Evolutionary conservation across 2,888 invertebrate genomes (phyloP).

Genomic region (Xylophagus ater): DNA sequence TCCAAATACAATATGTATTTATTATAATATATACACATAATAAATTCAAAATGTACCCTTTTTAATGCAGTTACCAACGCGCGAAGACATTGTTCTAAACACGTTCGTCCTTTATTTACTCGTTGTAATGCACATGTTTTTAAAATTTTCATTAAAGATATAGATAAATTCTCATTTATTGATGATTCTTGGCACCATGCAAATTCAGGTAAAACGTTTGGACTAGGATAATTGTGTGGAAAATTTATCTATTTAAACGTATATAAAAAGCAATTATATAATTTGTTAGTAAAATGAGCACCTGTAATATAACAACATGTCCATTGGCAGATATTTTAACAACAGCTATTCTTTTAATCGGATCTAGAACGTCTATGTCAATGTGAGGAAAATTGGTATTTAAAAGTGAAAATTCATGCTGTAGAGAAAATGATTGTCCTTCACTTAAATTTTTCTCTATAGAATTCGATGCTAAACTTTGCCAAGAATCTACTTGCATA

Average conservation of each 20-base stretch:
- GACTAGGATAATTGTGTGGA: conserved; percentile 62
- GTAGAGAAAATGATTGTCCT: conserved; percentile 41
- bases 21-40: conserved; percentile 5
- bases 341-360: conserved; percentile 43
- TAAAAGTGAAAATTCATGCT: conserved; percentile 64
- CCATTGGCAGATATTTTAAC: conserved; percentile 35
- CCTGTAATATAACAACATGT: conserved; percentile 43
- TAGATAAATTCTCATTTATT: conserved; percentile 58
- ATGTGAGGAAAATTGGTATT: conserved; percentile 66
- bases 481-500: neutral
- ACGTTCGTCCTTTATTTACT: conserved; percentile 74
- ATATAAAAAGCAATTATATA: neutral
- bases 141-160: conserved; percentile 66
- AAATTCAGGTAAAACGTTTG: conserved; percentile 53
- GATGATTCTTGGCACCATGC: conserved; percentile 54
- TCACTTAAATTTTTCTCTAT: conserved; percentile 8
- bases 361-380: conserved; percentile 45
- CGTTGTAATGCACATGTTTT: conserved; percentile 71
- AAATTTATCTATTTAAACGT: conserved; percentile 47
- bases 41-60: conserved; percentile 26
- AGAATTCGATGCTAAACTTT: neutral
- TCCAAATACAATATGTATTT: conserved; percentile 5
- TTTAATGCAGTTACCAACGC: conserved; percentile 55
- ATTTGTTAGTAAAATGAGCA: conserved; percentile 13
- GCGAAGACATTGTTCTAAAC: conserved; percentile 75